These are phyloP conservation scores for Leucozona laternaria DNA, from an alignment of 2,888 invertebrate genomes.

Conservation along the genomic window DNA sequence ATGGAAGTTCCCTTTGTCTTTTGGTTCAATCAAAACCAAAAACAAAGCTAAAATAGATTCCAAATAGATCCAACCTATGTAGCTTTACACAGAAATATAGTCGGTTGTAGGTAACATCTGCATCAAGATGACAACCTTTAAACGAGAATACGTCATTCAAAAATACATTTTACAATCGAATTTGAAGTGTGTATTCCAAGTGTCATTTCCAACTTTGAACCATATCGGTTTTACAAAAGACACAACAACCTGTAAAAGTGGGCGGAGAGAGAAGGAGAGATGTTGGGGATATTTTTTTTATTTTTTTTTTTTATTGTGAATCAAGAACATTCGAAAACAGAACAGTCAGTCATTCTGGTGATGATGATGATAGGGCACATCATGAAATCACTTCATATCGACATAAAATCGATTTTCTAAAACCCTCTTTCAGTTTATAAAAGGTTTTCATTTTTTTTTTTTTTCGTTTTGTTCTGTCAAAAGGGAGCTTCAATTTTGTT, in stretches of 20 bases:
- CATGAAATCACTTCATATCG: constrained; percentile 36
- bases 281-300: background rate
- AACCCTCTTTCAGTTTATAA: constrained; percentile 1
- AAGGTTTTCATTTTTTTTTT: constrained; percentile 11
- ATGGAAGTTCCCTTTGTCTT: no score
- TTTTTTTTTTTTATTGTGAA: constrained; percentile 34
- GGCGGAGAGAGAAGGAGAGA: background rate
- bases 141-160: background rate
- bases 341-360: constrained; percentile 33
- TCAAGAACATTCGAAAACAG: constrained; percentile 29
- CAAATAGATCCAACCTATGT: background rate
- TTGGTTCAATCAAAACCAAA: no score
- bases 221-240: constrained; percentile 13
- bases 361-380: constrained; percentile 53
- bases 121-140: background rate
- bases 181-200: constrained; percentile 37
- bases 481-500: constrained; percentile 13
- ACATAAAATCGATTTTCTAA: constrained; percentile 62
- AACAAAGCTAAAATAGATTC: constrained; percentile 3
- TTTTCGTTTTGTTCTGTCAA: constrained; percentile 22
- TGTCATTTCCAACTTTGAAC: constrained; percentile 45
- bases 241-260: background rate
- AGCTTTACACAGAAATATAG: background rate
- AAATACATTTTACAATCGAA: constrained; percentile 42
- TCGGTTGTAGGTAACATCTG: background rate